Evolutionary conservation across 2,888 invertebrate genomes (phyloP).

Genomic region (Sylvicola cinctus): DNA sequence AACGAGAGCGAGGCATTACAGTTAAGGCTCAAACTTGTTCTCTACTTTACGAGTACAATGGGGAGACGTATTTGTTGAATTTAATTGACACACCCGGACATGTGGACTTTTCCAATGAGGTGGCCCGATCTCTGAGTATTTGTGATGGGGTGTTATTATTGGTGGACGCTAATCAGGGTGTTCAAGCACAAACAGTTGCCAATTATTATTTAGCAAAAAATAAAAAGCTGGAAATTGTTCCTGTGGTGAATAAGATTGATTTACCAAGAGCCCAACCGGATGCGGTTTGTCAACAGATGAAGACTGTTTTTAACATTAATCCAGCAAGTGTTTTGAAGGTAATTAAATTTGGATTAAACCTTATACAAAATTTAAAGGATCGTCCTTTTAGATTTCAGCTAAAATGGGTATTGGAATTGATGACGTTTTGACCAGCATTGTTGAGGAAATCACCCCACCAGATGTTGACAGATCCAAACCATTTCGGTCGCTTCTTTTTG

Average conservation of each 20-base stretch:
- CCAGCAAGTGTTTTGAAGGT: constrained; percentile 52
- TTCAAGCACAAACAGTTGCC: constrained; percentile 95
- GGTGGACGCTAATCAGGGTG: constrained; percentile 89
- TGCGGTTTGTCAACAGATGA: constrained; percentile 54
- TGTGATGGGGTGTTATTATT: constrained; percentile 89
- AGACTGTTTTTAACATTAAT: constrained; percentile 63
- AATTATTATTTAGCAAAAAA: constrained; percentile 83
- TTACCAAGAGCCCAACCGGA: constrained; percentile 78
- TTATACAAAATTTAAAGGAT: not conserved
- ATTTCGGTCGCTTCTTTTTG: constrained; percentile 71
- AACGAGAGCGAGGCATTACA: constrained; percentile 91
- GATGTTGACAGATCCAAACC: constrained; percentile 32
- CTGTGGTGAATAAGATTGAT: constrained; percentile 93
- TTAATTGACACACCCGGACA: constrained; percentile 97
- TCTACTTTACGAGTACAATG: constrained; percentile 50
- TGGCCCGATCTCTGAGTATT: constrained; percentile 72
- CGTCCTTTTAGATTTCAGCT: constrained; percentile 48
- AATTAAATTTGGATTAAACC: constrained; percentile 7
- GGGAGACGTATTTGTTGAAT: constrained; percentile 63
- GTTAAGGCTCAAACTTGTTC: constrained; percentile 96
- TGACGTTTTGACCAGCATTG: constrained; percentile 53
- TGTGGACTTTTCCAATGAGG: constrained; percentile 95
- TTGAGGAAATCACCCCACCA: constrained; percentile 61
- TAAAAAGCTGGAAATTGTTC: constrained; percentile 62
- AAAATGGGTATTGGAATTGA: constrained; percentile 74